Base-by-base conservation (phyloP, 1,140 invertebrate species). In the Caenorhabditis latens region DNA sequence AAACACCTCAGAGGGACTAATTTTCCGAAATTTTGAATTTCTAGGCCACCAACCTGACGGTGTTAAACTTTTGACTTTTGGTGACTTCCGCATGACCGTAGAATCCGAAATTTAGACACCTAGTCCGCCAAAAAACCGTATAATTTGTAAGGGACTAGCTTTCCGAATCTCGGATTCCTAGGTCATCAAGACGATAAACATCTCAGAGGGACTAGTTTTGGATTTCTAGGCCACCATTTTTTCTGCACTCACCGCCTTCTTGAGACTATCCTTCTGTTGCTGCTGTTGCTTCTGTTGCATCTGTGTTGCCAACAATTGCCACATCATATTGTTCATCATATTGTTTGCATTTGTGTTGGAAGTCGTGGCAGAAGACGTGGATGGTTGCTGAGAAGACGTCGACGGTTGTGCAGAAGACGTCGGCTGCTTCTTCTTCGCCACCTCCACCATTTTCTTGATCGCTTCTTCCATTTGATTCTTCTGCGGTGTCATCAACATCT, bases 391-490 rank as follows among this genome's bases (percentile, higher is more conserved):
- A 1, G 32, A 32, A 32, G 32, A 32, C 32, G 32, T 32, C 32
- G 32, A 32, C 32, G 32, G 32, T 32, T 32, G 32, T 3, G 50
- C 40, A 21, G 67, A 48, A 40, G 84, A 50, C 14, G 9, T 75
- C 14, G 84, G 13, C 7, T n/a, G 16, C 57, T 82, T 82, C 21
- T 83, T 83, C 82, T 79, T 82, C 4, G 79, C 67, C 71, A 82
- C 55, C 13, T 86, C 67, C 19, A 40, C 24, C 79, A 86, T 65
- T 50, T 86, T 65, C 48, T 61, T 79, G 71, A 86, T 48, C 11
- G 67, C 65, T n/a, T 86, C 85, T 40, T 67, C 85, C 53, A 86
- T 71, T 46, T 71, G 65, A 43, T 19, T n/a, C 24, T 71, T 71
- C 6, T 71, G 65, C 5, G 65, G 65, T 32, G 40, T 71, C 65